Conservation (phyloP, 2,888 invertebrate species). For the Rhagonycha fulva region DNA sequence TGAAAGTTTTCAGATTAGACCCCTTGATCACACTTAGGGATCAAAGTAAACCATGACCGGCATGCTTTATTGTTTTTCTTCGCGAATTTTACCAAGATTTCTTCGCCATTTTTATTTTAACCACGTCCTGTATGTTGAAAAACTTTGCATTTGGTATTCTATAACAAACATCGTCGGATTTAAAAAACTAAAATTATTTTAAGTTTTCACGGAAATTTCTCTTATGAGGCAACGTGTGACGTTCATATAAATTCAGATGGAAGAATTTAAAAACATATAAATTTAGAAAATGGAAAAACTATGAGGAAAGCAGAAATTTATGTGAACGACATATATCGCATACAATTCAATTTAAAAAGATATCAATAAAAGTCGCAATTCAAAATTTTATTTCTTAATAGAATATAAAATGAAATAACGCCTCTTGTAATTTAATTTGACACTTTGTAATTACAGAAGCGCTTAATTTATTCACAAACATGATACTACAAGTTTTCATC, state of each 20-base stretch:
- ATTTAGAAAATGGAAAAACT: slow-evolving; percentile 10
- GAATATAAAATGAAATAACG: not conserved
- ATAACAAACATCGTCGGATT: not conserved
- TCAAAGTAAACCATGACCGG: slow-evolving; percentile 32
- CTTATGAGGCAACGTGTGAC: not conserved
- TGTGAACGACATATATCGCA: not conserved
- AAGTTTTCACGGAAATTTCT: not conserved
- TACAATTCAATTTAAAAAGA: slow-evolving; percentile 9
- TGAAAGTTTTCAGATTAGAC: slow-evolving; percentile 33
- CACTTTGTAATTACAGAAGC: not conserved
- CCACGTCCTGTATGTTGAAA: slow-evolving; percentile 6
- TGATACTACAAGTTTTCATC: not conserved
- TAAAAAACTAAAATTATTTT: not conserved
- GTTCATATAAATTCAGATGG: not conserved
- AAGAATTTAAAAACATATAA: slow-evolving; percentile 7
- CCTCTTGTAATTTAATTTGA: not conserved
- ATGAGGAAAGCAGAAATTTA: not conserved
- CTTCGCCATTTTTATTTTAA: slow-evolving; percentile 9
- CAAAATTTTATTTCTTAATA: not conserved
- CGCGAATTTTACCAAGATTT: slow-evolving; percentile 1
- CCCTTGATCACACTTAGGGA: slow-evolving; percentile 34
- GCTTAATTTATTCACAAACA: not conserved
- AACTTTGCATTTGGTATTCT: not conserved
- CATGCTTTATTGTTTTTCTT: slow-evolving; percentile 35
- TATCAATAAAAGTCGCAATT: not conserved